Base-by-base conservation (phyloP, 2,888 invertebrate genomes). In the Epirrita christyi region DNA sequence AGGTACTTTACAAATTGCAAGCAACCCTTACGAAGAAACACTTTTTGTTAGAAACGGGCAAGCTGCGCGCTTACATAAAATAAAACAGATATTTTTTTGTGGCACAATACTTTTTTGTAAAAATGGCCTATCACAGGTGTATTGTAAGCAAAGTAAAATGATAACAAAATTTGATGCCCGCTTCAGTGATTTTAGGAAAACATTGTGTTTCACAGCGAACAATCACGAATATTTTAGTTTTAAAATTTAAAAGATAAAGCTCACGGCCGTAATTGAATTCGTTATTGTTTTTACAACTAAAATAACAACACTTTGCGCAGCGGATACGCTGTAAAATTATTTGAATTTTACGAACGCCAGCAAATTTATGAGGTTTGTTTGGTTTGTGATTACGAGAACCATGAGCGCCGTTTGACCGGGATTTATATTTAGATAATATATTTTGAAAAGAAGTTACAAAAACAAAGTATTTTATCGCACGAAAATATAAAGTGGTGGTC, bases 1-100 rank as follows among this genome's bases (percentile, higher is more conserved):
- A 41, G 42, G 29, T 21, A 41, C 49, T 50, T 27, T 34, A 50
- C 49, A 50, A 42, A 50, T 42, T 36, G 51, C 50, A 42, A 21
- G 13, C 38, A 38, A 40, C 40, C 47, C 53, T 44, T 34, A 41
- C 40, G 32, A 42, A 34, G 34, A 14, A 0, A 48, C 40, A 27
- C 36, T 29, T 44, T 36, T 40, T 47, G 42, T 44, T 2, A 48
- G 11, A 44, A 47, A 43, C 43, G 43, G 29, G n/a, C 15, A 52
- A 38, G 43, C 38, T 43, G 55, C 48, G 38, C 15, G 29, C 43
- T n/a, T 6, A 13, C 43, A 38, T 45, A 13, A 29, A 38, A 38
- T 38, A 9, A 40, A 32, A 32, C 38, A 45, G 13, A 7, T 15
- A 37, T 40, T 52, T 52, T 15, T 21, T 21, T 21, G 21, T 21